Evolutionary conservation across 2,113 vertebrate genomes (phyloP), one percentile per base, ranked within the genome.

Genomic region (Oryzias celebensis): DNA sequence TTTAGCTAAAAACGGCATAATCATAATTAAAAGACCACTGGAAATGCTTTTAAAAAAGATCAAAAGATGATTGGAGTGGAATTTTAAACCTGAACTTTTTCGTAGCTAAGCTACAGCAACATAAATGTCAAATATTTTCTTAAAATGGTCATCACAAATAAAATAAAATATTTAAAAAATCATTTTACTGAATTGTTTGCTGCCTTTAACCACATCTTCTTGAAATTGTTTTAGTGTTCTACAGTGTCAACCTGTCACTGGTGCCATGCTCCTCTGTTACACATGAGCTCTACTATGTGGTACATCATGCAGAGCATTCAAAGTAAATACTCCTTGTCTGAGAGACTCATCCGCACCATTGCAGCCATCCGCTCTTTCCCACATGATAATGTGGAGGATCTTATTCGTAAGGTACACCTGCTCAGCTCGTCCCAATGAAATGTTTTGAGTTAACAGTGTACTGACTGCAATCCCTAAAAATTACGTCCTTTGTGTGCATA

Each of bases 301-400:
- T 96, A 95, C 91, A 94, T 95, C 86, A 98, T 98, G 96, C 94
- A 96, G 91, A 95, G 94, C 90, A 94, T 97, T 91, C 95, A 97
- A 81, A 98, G 95, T 92, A 98, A 98, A 86, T 96, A 96, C 81
- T 97, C 96, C 14, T 90, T 98, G 85, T 97, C 96, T 1, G 96
- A 98, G 89, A 91, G 96, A 57, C 91, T 98, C 24, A 98, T 98
- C 83, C 93, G 96, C 62, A 96, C 96, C 47, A 97, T 98, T n/a
- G 95, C 96, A 55, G 95, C 95, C 86, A 96, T 98, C 66, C 95
- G 96, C 28, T 98, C 96, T 16, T 96, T 98, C 78, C 96, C 96
- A 0, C 94, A 96, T 16, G 96, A 98, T 85, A 98, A 94, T 18
- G 96, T 98, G 53, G 96, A 98, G 84, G 96, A 96, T 75, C 95